A percentile compares a stretch with the other conserved stretches of the same genome.
These are phyloP conservation scores for Chelonoidis abingdonii DNA, from an alignment of 2,113 vertebrate genomes.

Conservation along the genomic window DNA sequence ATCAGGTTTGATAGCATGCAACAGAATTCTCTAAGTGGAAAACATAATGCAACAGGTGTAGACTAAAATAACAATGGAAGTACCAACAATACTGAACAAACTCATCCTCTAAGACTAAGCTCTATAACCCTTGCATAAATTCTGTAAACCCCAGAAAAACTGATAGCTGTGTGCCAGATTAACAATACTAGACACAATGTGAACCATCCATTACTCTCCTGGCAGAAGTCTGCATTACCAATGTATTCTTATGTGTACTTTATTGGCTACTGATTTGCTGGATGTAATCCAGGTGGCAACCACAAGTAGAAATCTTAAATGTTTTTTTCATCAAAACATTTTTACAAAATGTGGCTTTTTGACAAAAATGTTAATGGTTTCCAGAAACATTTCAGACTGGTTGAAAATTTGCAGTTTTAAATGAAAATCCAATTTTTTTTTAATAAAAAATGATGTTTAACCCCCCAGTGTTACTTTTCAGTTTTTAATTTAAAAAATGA, in stretches of 20 bases:
- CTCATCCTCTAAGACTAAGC: background rate
- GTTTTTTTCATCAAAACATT: background rate
- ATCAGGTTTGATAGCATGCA: too few relatives aligned
- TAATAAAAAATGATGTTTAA: too few relatives aligned
- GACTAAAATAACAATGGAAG: background rate
- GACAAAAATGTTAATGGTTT: too few relatives aligned
- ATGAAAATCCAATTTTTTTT: too few relatives aligned
- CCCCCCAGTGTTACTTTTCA: too few relatives aligned
- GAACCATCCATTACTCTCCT: background rate
- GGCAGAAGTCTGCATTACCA: background rate
- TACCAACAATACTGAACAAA: background rate
- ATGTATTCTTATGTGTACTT: background rate
- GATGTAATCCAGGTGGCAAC: background rate
- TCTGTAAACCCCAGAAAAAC: background rate
- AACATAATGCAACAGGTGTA: background rate
- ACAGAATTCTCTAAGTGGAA: background rate
- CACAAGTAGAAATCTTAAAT: background rate
- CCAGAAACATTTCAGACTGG: too few relatives aligned
- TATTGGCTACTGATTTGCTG: background rate
- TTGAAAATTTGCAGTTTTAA: too few relatives aligned
- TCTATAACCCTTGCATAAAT: background rate
- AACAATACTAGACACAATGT: background rate
- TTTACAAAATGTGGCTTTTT: background rate
- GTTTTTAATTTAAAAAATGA: too few relatives aligned
- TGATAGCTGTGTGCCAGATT: background rate